These are phyloP conservation scores for Centropyge bicolor DNA, from an alignment of 2,797 vertebrate species.

Conservation along the genomic window DNA sequence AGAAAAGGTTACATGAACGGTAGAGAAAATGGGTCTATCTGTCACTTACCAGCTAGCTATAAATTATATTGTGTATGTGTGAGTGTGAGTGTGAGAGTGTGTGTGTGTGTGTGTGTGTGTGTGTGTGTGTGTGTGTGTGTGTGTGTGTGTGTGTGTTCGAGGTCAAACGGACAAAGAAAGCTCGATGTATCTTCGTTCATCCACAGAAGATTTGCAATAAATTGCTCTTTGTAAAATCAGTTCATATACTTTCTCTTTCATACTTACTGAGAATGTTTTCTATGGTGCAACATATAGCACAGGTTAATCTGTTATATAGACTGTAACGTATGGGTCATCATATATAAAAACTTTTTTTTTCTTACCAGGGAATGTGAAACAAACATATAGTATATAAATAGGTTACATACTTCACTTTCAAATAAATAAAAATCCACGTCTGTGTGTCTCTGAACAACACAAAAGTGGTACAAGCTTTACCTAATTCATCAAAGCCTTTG, in stretches of 20 bases:
- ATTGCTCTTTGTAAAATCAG: constrained; percentile 16
- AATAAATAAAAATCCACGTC: constrained; percentile 28
- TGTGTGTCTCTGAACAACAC: background rate
- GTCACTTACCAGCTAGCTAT: constrained; percentile 74
- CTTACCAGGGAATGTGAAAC: constrained; percentile 3
- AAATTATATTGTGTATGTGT: constrained; percentile 51
- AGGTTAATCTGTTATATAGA: constrained; percentile 3
- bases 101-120: constrained; percentile 8
- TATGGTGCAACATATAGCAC: constrained; percentile 17
- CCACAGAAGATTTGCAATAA: constrained; percentile 39
- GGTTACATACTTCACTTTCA: constrained; percentile 34
- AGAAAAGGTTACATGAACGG: constrained; percentile 81
- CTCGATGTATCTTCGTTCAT: constrained; percentile 34
- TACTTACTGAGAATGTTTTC: constrained; percentile 7
- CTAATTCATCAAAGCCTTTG: constrained; percentile 28
- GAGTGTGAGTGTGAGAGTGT: constrained; percentile 30
- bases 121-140: constrained; percentile 23
- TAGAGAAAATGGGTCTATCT: constrained; percentile 75
- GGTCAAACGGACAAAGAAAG: constrained; percentile 50
- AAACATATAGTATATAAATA: constrained; percentile 7
- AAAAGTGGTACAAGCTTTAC: background rate
- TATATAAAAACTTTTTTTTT: background rate
- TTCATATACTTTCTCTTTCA: constrained; percentile 12
- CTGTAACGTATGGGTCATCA: background rate
- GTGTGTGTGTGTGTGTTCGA: constrained; percentile 28